phyloP scores from a whole-genome alignment of 1,140 invertebrate species.

The Cherax quadricarinatus region DNA sequence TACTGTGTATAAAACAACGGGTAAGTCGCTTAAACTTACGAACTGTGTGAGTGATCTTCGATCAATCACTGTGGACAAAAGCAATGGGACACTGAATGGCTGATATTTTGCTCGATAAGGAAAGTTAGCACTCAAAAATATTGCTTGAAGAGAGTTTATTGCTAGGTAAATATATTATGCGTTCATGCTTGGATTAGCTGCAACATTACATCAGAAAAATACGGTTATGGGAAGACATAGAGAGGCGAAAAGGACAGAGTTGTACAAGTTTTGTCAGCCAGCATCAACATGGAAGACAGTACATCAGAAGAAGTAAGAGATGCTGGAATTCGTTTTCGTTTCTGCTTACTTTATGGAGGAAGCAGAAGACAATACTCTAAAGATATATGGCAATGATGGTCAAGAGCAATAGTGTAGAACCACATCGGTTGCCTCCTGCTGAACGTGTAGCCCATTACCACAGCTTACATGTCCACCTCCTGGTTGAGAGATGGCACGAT shows the following conservation, averaged over 20 bases:
- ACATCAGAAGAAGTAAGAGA: too few relatives aligned
- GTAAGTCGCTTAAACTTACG: too few relatives aligned
- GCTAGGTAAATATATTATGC: neutral
- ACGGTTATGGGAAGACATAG: constrained; percentile 15
- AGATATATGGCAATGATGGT: constrained; percentile 47
- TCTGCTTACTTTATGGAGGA: constrained; percentile 44
- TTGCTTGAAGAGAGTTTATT: constrained; percentile 15
- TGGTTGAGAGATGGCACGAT: constrained; percentile 30
- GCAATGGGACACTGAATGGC: too few relatives aligned
- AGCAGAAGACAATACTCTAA: neutral
- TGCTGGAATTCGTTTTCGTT: constrained; percentile 23
- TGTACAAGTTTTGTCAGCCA: constrained; percentile 12
- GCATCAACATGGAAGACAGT: constrained; percentile 36
- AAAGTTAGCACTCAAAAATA: neutral
- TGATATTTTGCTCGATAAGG: too few relatives aligned
- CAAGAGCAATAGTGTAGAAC: constrained; percentile 48
- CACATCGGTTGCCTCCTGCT: constrained; percentile 24
- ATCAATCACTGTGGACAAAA: too few relatives aligned
- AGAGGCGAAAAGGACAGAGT: constrained; percentile 2
- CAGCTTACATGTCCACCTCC: constrained; percentile 27
- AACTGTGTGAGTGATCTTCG: too few relatives aligned
- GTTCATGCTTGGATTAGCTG: constrained; percentile 35
- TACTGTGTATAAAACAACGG: too few relatives aligned
- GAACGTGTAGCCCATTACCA: constrained; percentile 41
- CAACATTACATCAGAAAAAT: constrained; percentile 38